Evolutionary conservation across 2,888 invertebrate genomes (phyloP), one percentile per base, ranked within the genome.

Genomic region (Drosophila quasianomalipes): DNA sequence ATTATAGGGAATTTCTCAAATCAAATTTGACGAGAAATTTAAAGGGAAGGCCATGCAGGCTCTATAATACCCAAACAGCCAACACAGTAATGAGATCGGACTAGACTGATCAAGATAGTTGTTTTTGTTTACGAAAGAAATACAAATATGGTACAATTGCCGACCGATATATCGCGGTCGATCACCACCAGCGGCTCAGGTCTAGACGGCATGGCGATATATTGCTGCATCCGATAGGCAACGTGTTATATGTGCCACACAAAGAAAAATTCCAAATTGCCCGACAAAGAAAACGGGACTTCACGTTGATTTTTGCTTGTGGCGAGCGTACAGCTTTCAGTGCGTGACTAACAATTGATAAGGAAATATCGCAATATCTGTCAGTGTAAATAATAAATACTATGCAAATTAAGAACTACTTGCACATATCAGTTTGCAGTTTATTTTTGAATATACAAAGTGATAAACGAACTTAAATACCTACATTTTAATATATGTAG

Each of bases 271-370:
- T 12, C 12, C 2, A 44, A 3, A 3, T 22, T 3, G 12, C 1
- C 12, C 0, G 44, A 22, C 22, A 22, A 6, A 22, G 16, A 47
- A 9, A 47, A 1, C 47, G 22, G 26, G 47, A 47, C 7, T 14
- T 14, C 14, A 22, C 39, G n/a, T 53, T 26, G 16, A n/a, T 14
- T 28, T 26, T 41, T 5, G 41, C 19, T 31, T 26, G 16, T 28
- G 4, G 0, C 26, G 9, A 37, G n/a, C 47, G 33, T 2, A 2
- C 3, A 16, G 30, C 14, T 22, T 51, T 68, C 39, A 80, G 61
- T 77, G 41, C 22, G 54, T 47, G 28, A 26, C 35, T 14, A 31
- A 10, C 28, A n/a, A 35, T 26, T 26, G 31, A 35, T 33, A 1
- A 16, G 33, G 0, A 31, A 58, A 22, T 35, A 39, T 53, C 37